A percentile compares a stretch with the other conserved stretches of the same genome.
Conservation (phyloP, 2,113 vertebrate genomes). For the Centropristis striata region DNA sequence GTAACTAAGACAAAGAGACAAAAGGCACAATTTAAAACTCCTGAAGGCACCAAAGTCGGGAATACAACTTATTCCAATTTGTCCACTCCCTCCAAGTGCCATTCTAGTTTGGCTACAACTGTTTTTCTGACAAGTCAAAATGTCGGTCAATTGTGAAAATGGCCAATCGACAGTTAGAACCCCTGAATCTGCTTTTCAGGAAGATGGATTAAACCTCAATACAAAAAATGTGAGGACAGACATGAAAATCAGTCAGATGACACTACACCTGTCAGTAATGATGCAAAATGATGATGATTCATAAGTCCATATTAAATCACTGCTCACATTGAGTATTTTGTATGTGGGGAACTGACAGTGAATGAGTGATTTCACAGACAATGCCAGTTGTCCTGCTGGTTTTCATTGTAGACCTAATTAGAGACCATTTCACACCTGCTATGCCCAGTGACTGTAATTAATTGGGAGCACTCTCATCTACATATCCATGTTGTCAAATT, state of each 20-base stretch:
- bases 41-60: too few species aligned
- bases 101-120: too few species aligned
- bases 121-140: not conserved
- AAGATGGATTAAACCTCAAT: not conserved
- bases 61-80: too few species aligned
- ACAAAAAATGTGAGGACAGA: not conserved
- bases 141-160: not conserved
- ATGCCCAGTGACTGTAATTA: conserved; percentile 5
- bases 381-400: conserved; percentile 15
- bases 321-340: not conserved
- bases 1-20: too few species aligned
- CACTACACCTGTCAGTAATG: not conserved
- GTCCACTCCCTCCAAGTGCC: too few species aligned
- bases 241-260: not conserved
- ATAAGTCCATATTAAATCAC: not conserved
- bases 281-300: not conserved
- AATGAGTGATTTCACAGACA: conserved; percentile 13
- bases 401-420: conserved; percentile 5
- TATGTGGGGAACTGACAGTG: not conserved
- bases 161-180: not conserved
- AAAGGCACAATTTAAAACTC: too few species aligned
- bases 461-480: not conserved
- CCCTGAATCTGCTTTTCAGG: not conserved
- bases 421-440: conserved; percentile 24
- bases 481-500: conserved; percentile 17